Percentiles rank a stretch among this genome's conserved stretches.
These are phyloP conservation scores for Parelbella ahira DNA, from an alignment of 2,888 invertebrate species.

Conservation along the genomic window DNA sequence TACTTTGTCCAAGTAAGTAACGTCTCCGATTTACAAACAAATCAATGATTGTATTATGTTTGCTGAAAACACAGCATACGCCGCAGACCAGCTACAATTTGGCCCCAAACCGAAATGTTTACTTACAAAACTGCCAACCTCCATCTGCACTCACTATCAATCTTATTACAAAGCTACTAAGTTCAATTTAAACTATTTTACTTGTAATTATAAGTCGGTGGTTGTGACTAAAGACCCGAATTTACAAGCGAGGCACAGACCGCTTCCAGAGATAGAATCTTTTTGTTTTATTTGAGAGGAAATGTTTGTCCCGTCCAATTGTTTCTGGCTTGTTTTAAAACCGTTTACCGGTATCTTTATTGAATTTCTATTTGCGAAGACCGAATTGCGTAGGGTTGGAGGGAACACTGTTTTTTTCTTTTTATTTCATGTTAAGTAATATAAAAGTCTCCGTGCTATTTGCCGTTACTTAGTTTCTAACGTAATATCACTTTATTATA, in stretches of 20 bases:
- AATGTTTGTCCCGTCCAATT: constrained; percentile 35
- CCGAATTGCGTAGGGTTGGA: constrained; percentile 8
- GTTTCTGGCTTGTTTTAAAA: constrained; percentile 31
- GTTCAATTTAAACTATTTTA: constrained; percentile 20
- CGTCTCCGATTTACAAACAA: constrained; percentile 43
- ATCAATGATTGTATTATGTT: constrained; percentile 57
- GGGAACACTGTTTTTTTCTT: no score
- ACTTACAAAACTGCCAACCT: constrained; percentile 53
- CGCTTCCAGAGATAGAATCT: constrained; percentile 48
- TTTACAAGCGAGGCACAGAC: constrained; percentile 49
- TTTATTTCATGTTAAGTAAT: no score
- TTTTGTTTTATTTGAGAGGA: constrained; percentile 38
- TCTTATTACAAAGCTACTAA: constrained; percentile 25
- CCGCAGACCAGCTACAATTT: constrained; percentile 59
- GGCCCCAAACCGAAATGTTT: constrained; percentile 52
- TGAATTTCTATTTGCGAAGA: constrained; percentile 23
- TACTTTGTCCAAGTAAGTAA: no score
- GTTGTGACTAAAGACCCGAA: constrained; percentile 42
- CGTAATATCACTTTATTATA: no score
- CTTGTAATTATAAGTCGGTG: constrained; percentile 28
- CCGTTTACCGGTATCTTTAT: constrained; percentile 26
- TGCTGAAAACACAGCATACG: constrained; percentile 45
- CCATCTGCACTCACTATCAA: constrained; percentile 22
- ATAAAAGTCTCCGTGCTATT: no score
- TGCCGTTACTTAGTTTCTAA: no score